Conservation (phyloP, 2,113 vertebrate genomes). For the Menura novaehollandiae region DNA sequence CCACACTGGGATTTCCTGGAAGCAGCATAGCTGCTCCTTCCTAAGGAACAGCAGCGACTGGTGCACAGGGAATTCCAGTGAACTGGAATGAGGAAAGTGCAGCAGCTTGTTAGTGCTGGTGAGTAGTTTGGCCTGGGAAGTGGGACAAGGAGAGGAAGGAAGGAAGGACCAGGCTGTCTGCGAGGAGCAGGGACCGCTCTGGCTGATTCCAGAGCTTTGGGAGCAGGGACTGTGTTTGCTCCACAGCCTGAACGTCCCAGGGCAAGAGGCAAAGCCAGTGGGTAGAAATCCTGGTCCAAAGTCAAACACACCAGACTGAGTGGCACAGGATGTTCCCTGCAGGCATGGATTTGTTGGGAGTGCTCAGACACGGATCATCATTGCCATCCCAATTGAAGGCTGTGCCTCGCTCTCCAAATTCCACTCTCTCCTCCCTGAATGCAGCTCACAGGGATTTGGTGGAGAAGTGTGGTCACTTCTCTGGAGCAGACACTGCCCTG, state of each 20-base stretch:
- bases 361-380: fast-evolving
- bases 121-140: fast-evolving
- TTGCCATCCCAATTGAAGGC: neutral
- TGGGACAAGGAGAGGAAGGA: neutral
- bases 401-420: fast-evolving
- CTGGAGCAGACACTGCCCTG: fast-evolving
- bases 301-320: neutral
- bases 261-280: neutral
- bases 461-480: fast-evolving
- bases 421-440: fast-evolving
- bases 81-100: fast-evolving
- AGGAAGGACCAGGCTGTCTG: neutral
- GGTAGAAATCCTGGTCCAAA: neutral
- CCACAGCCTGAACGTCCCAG: fast-evolving
- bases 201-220: neutral
- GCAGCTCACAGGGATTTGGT: neutral
- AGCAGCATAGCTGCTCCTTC: neutral
- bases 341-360: neutral
- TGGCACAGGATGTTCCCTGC: neutral
- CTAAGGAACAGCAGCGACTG: neutral
- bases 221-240: neutral
- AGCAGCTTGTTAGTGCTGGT: neutral
- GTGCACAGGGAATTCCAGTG: fast-evolving
- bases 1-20: neutral
- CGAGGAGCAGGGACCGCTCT: neutral